Evolutionary conservation across 2,797 vertebrate genomes (phyloP), one percentile per base, ranked within the genome.

Genomic region (Denticeps clupeoides): DNA sequence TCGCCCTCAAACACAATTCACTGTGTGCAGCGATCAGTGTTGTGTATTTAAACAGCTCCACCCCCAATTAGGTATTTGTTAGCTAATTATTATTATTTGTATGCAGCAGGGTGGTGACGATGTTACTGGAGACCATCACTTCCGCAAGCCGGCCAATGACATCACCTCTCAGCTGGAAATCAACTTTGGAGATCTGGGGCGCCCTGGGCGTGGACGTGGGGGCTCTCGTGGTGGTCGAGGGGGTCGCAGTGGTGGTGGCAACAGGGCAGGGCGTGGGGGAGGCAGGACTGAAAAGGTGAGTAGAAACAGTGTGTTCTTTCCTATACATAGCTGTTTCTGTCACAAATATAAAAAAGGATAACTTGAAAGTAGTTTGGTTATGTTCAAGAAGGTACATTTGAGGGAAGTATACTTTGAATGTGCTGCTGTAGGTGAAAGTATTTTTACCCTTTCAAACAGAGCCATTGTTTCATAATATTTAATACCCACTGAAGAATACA

Each of bases 141-240:
- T 97, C 85, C 91, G 95, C 65, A 97, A 97, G 73, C 93, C 95
- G 3, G 93, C 95, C 62, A 99, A 99, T 12, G 95, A 99, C 75
- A 99, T 99, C 77, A 99, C 95, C 7, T 91, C 93, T 65, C 93
- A 99, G 79, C 82, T 99, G 82, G 95, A 97, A 85, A 99, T 97
- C 69, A 99, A 99, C 80, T 97, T 97, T 5, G 93, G 93, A 76
- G 93, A 96, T 78, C 83, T 97, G 11, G 91, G 91, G 41, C 93
- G 93, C 64, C 94, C 93, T 1, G 93, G 94, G 0, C 90, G 93
- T 7, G 93, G 94, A 7, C 90, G 93, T 35, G 82, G 93, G 57
- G 91, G 92, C 45, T 70, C 83, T 21, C 82, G 82, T 1, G 85
- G 83, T 2, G 83, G 82, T 47, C 71, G 83, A 33, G 82, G 82